Evolutionary conservation across 2,797 vertebrate species (phyloP), one percentile per base, ranked within the genome.

Genomic region (Acanthurus lineatus): DNA sequence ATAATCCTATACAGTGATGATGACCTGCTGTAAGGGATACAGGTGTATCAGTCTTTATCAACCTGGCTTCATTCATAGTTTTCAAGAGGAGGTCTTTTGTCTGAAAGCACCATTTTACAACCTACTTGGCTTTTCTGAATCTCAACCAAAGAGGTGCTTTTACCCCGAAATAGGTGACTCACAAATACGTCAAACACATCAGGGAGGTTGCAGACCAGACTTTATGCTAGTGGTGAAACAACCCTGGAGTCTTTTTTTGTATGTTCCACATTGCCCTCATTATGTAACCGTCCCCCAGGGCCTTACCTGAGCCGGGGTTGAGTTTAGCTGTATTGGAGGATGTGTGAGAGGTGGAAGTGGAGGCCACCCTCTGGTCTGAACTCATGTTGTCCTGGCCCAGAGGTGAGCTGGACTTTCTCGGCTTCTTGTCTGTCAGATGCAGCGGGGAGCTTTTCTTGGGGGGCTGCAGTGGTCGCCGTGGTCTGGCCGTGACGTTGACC

Each of bases 381-480:
- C 94, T 96, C 89, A 95, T 95, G 88, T 70, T 95, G 90, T 96
- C 96, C 78, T 96, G 96, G 48, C 94, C 92, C 14, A 88, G 92
- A 44, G 93, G 78, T 0, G 96, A 96, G 88, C 86, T 92, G 73
- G 95, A 96, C 94, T 96, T 98, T 65, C 97, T 96, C 3, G 97
- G 97, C 88, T 99, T 99, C 90, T 92, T 94, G 85, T 98, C 97
- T 20, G 97, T 98, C 89, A 99, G 82, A 95, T 97, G 97, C 94
- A 98, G 96, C 0, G 97, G 97, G 8, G 97, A 97, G 52, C 96
- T 96, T 88, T 98, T 97, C 84, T 98, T 97, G 64, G 96, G 94
- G 58, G 90, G 77, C 2, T 56, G 57, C 68, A 74, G 69, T 52
- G 97, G 96, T 91, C 96, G 95, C 81, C 96, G 95, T 2, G 96